Evolutionary conservation across 2,888 invertebrate species (phyloP).

Genomic region (Dicyrtoma fusca): DNA sequence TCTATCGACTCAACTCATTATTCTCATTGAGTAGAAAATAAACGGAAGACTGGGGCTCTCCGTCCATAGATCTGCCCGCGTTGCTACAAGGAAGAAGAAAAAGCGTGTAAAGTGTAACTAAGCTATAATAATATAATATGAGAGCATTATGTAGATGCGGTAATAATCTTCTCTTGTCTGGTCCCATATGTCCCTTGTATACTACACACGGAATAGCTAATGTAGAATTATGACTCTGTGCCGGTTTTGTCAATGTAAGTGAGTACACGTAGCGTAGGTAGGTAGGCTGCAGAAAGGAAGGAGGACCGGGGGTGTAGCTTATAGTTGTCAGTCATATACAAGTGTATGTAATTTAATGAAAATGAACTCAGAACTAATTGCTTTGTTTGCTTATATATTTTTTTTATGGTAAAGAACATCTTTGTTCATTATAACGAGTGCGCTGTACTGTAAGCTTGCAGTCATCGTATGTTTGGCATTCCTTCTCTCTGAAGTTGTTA

Average conservation of each 20-base stretch:
- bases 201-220: no score
- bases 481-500: slow-evolving; percentile 92
- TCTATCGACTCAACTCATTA: neutral
- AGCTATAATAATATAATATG: no score
- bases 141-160: no score
- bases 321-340: slow-evolving; percentile 11
- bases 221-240: neutral
- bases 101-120: neutral
- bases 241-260: neutral
- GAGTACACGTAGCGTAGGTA: neutral
- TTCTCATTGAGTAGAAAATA: no score
- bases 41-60: no score
- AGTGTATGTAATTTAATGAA: slow-evolving; percentile 14
- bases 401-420: slow-evolving; percentile 75
- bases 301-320: neutral
- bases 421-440: slow-evolving; percentile 92
- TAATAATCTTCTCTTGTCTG: no score
- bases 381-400: slow-evolving; percentile 10
- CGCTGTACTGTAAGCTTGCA: slow-evolving; percentile 92
- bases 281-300: neutral
- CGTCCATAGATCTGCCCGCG: no score
- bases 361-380: slow-evolving; percentile 21
- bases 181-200: no score
- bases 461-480: slow-evolving; percentile 92
- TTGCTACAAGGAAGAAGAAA: neutral